phyloP scores from a whole-genome alignment of 2,888 invertebrate species.

The Cecidostiba fungosa region DNA sequence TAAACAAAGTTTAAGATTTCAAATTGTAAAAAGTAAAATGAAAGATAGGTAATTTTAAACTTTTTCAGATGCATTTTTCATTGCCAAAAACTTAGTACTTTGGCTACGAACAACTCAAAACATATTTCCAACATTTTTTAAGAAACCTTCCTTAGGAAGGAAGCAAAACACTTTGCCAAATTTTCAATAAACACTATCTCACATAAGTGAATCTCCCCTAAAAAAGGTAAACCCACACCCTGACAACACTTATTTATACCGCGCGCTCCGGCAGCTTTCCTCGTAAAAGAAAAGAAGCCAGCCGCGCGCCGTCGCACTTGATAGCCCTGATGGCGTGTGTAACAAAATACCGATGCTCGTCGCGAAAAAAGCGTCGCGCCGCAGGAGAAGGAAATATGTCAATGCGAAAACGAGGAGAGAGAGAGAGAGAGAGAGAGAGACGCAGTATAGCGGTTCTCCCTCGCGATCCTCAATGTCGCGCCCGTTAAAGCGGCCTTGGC shows the following conservation, averaged over 20 bases:
- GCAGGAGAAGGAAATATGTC: constrained; percentile 45
- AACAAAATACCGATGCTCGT: constrained; percentile 33
- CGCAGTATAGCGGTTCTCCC: constrained; percentile 1
- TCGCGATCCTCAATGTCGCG: constrained; percentile 73
- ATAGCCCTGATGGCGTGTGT: neutral
- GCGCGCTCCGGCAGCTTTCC: neutral
- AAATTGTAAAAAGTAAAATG: too few species aligned
- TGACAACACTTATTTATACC: constrained; percentile 23
- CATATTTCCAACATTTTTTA: too few species aligned
- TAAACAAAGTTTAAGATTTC: too few species aligned
- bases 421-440: constrained; percentile 63
- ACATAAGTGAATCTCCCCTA: neutral
- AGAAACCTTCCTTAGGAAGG: neutral
- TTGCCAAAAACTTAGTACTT: too few species aligned
- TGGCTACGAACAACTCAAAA: too few species aligned
- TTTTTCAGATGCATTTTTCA: too few species aligned
- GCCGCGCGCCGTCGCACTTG: neutral
- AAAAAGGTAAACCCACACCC: neutral
- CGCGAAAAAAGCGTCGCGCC: neutral
- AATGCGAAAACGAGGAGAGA: constrained; percentile 44
- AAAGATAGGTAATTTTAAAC: too few species aligned
- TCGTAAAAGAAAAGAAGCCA: neutral
- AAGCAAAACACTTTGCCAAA: neutral
- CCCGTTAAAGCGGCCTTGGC: constrained; percentile 74
- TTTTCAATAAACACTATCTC: neutral